phyloP scores from a whole-genome alignment of 1,140 invertebrate species.

The Drosophila erecta region DNA sequence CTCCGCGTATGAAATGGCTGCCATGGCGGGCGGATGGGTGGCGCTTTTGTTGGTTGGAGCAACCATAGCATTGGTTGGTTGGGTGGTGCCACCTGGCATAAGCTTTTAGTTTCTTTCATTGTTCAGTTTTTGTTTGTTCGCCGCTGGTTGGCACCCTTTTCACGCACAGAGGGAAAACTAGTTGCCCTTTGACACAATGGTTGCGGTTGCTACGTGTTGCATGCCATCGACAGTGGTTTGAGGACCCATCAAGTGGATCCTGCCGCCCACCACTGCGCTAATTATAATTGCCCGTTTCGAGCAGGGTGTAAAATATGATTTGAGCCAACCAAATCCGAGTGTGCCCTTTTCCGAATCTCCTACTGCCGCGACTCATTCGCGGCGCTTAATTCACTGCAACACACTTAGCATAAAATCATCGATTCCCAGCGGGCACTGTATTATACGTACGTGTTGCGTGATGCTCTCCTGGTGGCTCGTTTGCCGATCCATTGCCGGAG shows the following conservation, averaged over 20 bases:
- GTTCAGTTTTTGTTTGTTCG: constrained; percentile 21
- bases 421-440: constrained; percentile 39
- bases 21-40: constrained; percentile 1
- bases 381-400: constrained; percentile 28
- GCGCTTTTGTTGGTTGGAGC: background rate
- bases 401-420: constrained; percentile 55
- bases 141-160: constrained; percentile 1
- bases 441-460: constrained; percentile 43
- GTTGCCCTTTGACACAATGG: constrained; percentile 37
- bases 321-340: constrained; percentile 5
- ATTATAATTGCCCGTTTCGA: constrained; percentile 57
- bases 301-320: constrained; percentile 39
- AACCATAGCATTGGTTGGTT: background rate
- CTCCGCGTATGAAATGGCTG: constrained; percentile 28
- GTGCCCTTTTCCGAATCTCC: constrained; percentile 10
- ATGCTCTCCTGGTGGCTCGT: constrained; percentile 17
- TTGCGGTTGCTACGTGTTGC: constrained; percentile 63
- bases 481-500: constrained; percentile 40
- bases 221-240: constrained; percentile 41
- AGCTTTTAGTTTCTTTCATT: constrained; percentile 43
- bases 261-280: constrained; percentile 20
- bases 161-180: constrained; percentile 11
- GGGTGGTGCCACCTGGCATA: constrained; percentile 34
- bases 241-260: constrained; percentile 14
- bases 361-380: constrained; percentile 20